Conservation (phyloP, 2,113 vertebrate species). For the Pholis gunnellus region DNA sequence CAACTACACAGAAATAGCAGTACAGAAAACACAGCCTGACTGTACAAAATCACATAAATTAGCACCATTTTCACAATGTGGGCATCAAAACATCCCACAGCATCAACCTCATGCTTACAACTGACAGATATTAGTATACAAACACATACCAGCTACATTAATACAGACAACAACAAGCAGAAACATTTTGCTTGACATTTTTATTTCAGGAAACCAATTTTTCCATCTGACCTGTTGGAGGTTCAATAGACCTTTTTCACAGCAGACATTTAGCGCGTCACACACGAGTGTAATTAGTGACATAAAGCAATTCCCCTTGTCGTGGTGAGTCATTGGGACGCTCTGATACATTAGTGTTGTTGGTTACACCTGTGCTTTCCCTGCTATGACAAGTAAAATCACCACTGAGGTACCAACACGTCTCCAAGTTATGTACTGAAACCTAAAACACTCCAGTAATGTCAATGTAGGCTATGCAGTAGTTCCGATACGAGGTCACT, state of each 20-base stretch:
- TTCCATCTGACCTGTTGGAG: background rate
- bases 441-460: background rate
- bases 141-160: background rate
- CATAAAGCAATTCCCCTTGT: background rate
- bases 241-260: background rate
- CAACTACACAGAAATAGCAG: background rate
- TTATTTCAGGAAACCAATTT: background rate
- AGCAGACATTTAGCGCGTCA: background rate
- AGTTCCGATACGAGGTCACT: background rate
- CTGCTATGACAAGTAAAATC: background rate
- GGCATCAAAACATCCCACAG: background rate
- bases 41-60: background rate
- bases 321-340: background rate
- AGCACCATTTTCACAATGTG: background rate
- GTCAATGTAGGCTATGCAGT: background rate
- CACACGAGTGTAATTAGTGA: background rate
- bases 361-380: background rate
- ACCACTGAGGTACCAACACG: background rate
- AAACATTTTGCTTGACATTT: background rate
- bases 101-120: background rate
- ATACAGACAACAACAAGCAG: background rate
- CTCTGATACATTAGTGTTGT: background rate
- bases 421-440: background rate
- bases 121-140: background rate
- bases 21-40: background rate